Conservation (phyloP, 2,113 vertebrate genomes). For the Sander lucioperca region DNA sequence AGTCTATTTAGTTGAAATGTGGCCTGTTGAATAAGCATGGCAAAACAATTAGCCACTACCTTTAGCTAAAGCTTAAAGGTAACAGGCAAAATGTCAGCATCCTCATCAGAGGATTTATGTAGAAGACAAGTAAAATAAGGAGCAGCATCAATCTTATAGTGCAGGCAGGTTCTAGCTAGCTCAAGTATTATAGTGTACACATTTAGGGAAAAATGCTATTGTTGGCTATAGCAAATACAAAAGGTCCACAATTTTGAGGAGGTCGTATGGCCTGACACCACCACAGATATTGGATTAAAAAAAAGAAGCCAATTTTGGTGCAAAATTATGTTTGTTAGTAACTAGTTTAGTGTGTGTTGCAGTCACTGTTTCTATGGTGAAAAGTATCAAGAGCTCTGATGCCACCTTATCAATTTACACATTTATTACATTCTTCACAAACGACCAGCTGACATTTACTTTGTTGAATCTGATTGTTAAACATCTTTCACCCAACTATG, state of each 20-base stretch:
- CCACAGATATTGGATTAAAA: background rate
- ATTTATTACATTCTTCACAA: background rate
- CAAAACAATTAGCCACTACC: background rate
- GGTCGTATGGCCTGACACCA: background rate
- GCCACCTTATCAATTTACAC: background rate
- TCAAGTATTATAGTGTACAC: background rate
- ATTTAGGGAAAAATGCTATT: background rate
- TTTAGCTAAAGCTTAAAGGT: background rate
- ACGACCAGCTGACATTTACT: background rate
- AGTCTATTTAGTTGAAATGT: constrained; percentile 10
- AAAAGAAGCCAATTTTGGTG: background rate
- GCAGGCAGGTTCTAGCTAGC: background rate
- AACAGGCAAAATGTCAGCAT: background rate
- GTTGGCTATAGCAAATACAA: too few species aligned
- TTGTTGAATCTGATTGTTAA: background rate
- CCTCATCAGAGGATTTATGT: background rate
- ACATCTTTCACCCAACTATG: background rate
- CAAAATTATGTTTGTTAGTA: background rate
- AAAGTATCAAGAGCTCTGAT: background rate
- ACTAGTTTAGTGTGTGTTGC: background rate
- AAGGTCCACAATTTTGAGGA: background rate
- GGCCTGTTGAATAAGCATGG: background rate
- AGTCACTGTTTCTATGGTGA: background rate
- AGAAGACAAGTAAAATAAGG: background rate
- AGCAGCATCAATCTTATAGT: background rate